phyloP scores from a whole-genome alignment of 2,113 vertebrate species.

The human (Homo sapiens) region DNA sequence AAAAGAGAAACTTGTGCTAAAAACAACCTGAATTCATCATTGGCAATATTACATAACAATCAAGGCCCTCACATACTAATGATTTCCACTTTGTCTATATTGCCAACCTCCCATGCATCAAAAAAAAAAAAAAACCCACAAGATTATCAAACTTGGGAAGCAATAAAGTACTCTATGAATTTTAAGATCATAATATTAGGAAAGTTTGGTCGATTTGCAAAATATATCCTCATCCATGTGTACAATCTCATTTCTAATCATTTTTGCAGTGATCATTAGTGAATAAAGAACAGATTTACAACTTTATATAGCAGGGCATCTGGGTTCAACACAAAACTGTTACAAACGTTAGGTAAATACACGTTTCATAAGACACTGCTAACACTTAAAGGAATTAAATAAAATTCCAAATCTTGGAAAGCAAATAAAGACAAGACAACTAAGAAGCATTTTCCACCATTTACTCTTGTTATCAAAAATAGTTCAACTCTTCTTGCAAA shows the following conservation, averaged over 20 bases:
- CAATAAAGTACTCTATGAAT: constrained; percentile 73
- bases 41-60: constrained; percentile 87
- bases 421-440: constrained; percentile 92
- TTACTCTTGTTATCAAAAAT: constrained; percentile 97
- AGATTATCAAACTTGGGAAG: constrained; percentile 75
- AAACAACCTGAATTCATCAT: constrained; percentile 89
- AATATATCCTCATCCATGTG: constrained; percentile 75
- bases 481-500: constrained; percentile 94
- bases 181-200: constrained; percentile 72
- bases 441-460: constrained; percentile 92
- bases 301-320: constrained; percentile 74
- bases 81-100: constrained; percentile 80
- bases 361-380: constrained; percentile 75
- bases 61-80: constrained; percentile 86
- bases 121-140: constrained; percentile 10
- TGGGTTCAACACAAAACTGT: constrained; percentile 74
- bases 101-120: constrained; percentile 79
- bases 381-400: constrained; percentile 79
- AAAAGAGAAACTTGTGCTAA: constrained; percentile 89
- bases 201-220: constrained; percentile 72
- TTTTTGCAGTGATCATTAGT: constrained; percentile 75
- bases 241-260: constrained; percentile 77
- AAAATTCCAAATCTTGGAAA: constrained; percentile 84
- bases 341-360: constrained; percentile 79
- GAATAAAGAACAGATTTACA: constrained; percentile 79